phyloP scores from a whole-genome alignment of 2,113 vertebrate species.

The Urocolius indicus region DNA sequence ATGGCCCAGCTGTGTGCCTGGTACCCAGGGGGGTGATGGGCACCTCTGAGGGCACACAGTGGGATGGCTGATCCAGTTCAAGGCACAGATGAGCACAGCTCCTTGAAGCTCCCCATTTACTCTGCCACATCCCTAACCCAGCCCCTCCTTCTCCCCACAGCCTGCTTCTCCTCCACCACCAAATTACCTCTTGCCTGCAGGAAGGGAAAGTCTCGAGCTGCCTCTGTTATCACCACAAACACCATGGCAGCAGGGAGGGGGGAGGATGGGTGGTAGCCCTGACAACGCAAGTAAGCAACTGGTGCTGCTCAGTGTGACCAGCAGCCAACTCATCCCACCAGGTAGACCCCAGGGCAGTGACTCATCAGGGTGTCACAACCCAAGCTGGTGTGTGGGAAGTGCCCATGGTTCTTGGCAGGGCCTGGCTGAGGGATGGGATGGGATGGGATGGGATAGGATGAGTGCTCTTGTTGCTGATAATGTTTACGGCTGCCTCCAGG shows the following conservation, averaged over 20 bases:
- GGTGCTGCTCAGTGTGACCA: background rate
- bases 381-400: conserved; percentile 12
- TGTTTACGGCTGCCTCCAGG: background rate
- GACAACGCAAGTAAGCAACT: background rate
- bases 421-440: conserved; percentile 6
- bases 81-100: background rate
- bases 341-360: background rate
- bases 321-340: conserved; percentile 35
- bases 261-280: conserved; percentile 17
- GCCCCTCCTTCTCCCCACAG: background rate
- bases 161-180: background rate
- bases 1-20: fast-evolving
- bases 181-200: background rate
- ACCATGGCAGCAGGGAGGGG: conserved; percentile 29
- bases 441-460: conserved; percentile 16
- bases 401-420: background rate
- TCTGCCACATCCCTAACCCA: background rate
- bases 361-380: conserved; percentile 43
- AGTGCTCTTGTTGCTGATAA: background rate
- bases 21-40: background rate
- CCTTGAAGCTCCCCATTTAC: background rate
- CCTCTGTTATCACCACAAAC: conserved; percentile 53
- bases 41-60: background rate
- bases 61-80: background rate
- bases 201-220: background rate